These are phyloP conservation scores for Daboia siamensis DNA, from an alignment of 2,113 vertebrate genomes.

Conservation along the genomic window DNA sequence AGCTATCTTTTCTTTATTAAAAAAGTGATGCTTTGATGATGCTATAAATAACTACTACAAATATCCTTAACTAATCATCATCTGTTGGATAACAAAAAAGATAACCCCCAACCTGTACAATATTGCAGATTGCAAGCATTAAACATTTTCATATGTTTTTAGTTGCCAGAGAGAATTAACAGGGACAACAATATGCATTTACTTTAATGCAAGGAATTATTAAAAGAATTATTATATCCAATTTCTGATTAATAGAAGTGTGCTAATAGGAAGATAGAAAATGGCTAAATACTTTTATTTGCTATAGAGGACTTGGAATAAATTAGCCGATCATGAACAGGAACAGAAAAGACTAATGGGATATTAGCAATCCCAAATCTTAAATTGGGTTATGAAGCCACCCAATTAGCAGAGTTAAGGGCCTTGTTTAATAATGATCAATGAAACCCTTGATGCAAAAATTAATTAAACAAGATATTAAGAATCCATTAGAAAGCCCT, in stretches of 20 bases:
- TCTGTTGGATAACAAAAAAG: background rate
- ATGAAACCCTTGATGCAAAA: background rate
- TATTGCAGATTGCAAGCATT: background rate
- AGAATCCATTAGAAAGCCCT: background rate
- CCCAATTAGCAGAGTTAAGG: background rate
- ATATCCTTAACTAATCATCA: background rate
- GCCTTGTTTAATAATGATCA: background rate
- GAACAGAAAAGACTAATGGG: background rate
- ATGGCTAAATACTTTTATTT: background rate
- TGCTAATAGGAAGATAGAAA: background rate
- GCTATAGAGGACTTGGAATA: background rate
- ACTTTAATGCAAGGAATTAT: slow-evolving; percentile 1
- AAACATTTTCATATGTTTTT: background rate
- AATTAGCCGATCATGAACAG: background rate
- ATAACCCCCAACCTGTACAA: rapidly evolving
- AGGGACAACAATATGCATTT: background rate
- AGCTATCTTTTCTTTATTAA: background rate
- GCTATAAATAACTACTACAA: background rate
- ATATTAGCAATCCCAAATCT: background rate
- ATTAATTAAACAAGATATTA: background rate
- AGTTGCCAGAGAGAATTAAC: background rate
- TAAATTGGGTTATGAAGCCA: background rate
- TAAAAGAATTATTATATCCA: background rate
- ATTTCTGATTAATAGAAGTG: background rate
- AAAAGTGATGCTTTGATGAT: background rate